phyloP scores from a whole-genome alignment of 2,888 invertebrate genomes.

The Epirrhoe tristata region DNA sequence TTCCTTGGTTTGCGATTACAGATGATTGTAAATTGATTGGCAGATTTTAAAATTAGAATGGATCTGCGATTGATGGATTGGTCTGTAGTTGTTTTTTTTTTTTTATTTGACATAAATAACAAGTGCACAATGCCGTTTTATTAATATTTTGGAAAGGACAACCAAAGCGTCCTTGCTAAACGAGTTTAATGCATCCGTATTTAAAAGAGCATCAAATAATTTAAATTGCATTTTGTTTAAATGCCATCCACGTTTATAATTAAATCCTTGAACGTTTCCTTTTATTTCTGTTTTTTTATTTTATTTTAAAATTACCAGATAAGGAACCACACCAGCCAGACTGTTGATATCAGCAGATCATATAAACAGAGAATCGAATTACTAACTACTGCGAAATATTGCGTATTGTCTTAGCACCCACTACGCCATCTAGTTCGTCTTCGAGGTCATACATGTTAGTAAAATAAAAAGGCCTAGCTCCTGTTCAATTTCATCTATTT shows the following conservation, averaged over 20 bases:
- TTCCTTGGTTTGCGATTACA: neutral
- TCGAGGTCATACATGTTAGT: no score
- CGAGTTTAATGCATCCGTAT: neutral
- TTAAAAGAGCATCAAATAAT: slow-evolving; percentile 2
- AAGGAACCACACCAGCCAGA: no score
- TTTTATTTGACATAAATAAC: no score
- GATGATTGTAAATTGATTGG: neutral
- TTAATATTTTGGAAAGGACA: neutral
- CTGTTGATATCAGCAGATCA: no score
- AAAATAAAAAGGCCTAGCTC: no score
- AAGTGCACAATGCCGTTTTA: neutral
- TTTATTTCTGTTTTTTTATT: neutral
- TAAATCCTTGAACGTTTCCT: slow-evolving; percentile 1
- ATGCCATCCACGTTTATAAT: neutral
- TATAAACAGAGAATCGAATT: no score
- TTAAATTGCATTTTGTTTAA: neutral
- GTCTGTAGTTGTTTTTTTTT: no score
- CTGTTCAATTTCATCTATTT: no score
- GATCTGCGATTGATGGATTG: neutral
- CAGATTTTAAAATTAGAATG: neutral
- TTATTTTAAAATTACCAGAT: no score
- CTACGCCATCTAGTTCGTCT: no score
- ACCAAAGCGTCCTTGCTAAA: neutral
- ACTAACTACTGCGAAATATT: no score
- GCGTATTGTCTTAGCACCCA: no score